These are phyloP conservation scores for Oryzias celebensis DNA, from an alignment of 2,113 vertebrate species.

Conservation along the genomic window DNA sequence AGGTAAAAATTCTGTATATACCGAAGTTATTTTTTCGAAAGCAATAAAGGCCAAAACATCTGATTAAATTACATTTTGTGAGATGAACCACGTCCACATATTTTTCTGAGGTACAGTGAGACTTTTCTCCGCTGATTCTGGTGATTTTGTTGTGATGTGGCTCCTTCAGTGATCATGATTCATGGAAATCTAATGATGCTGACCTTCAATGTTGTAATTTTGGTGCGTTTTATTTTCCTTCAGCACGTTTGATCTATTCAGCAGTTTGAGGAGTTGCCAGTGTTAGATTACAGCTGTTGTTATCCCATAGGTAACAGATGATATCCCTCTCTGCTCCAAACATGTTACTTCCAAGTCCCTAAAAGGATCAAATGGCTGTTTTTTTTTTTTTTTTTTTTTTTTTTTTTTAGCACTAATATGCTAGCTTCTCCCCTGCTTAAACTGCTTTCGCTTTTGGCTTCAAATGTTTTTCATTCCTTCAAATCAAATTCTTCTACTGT, in stretches of 20 bases:
- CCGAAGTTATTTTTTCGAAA: no score
- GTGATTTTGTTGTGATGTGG: no score
- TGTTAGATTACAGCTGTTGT: constrained; percentile 8
- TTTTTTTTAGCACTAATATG: background rate
- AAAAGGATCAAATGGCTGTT: background rate
- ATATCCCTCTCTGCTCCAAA: background rate
- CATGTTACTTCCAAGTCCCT: background rate
- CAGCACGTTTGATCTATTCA: background rate
- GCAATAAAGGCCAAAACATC: no score
- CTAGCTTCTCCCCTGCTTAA: no score
- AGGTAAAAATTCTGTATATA: background rate
- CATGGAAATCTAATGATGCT: background rate
- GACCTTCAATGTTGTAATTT: background rate
- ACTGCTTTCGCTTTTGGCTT: no score
- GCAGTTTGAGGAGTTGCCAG: background rate
- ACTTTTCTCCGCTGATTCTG: no score
- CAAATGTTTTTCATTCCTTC: no score
- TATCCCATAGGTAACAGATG: constrained; percentile 1
- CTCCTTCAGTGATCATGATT: background rate
- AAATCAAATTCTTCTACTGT: no score
- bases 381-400: background rate
- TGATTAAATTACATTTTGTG: no score
- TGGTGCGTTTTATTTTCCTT: background rate
- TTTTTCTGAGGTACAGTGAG: no score
- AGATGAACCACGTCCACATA: no score